Evolutionary conservation across 2,888 invertebrate genomes (phyloP).

Genomic region (Tetragonisca angustula): DNA sequence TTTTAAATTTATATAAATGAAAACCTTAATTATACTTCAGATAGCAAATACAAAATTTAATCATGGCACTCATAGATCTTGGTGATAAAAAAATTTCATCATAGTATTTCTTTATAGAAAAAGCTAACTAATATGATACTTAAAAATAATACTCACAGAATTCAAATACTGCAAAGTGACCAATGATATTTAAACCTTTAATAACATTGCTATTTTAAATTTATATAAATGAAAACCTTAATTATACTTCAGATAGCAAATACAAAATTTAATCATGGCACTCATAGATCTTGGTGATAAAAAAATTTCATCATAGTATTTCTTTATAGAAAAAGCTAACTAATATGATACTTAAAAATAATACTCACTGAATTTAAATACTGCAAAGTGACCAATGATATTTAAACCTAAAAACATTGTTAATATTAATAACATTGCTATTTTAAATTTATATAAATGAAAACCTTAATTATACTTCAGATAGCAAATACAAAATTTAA

Average conservation of each 20-base stretch:
- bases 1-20: not conserved
- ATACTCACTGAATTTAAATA: not conserved
- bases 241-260: conserved; percentile 63
- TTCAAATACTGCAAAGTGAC: too few species aligned
- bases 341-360: not conserved
- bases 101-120: not conserved
- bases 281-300: conserved; percentile 85
- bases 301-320: conserved; percentile 48
- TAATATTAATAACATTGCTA: not conserved
- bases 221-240: not conserved
- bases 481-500: conserved; percentile 62
- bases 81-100: conserved; percentile 73
- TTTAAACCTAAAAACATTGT: conserved; percentile 13
- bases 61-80: conserved; percentile 84
- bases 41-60: conserved; percentile 67
- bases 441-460: not conserved
- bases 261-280: conserved; percentile 71
- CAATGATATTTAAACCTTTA: not conserved
- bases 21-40: conserved; percentile 27
- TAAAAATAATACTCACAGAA: not conserved
- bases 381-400: too few species aligned
- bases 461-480: conserved; percentile 14
- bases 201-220: not conserved
- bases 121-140: not conserved
- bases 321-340: not conserved